Conservation (phyloP, 2,113 vertebrate genomes). For the Sinocyclocheilus grahami region DNA sequence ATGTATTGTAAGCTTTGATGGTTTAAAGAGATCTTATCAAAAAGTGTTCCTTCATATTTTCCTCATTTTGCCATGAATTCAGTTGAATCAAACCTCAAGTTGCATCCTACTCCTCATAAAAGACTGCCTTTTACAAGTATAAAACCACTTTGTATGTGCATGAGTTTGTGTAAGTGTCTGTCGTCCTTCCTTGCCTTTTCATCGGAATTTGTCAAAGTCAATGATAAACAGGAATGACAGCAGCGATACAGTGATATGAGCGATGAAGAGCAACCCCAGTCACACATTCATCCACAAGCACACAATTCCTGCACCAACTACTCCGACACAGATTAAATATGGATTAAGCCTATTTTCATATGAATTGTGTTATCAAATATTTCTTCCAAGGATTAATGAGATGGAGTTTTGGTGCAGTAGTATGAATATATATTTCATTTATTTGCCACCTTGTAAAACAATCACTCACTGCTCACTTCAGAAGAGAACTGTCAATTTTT, state of each 20-base stretch:
- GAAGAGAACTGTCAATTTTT: not conserved
- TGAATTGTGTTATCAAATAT: constrained; percentile 31
- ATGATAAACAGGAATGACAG: not conserved
- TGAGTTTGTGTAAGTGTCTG: not conserved
- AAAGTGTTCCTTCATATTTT: not conserved
- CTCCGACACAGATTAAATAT: constrained; percentile 30
- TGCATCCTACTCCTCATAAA: not conserved
- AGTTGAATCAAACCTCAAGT: not conserved
- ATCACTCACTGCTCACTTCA: not conserved
- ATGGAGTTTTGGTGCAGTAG: constrained; percentile 3
- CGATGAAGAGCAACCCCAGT: not conserved
- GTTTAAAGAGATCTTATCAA: not conserved
- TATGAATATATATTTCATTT: constrained; percentile 5
- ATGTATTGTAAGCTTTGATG: not conserved
- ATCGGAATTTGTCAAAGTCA: not conserved
- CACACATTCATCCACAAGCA: constrained; percentile 14
- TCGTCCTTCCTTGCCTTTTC: no score
- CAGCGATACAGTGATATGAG: not conserved
- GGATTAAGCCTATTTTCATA: constrained; percentile 46
- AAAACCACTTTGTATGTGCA: not conserved
- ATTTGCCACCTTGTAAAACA: not conserved
- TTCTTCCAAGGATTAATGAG: not conserved
- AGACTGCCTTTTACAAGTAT: not conserved
- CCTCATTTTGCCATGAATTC: not conserved
- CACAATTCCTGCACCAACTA: not conserved